A percentile compares a stretch with the other conserved stretches of the same genome.
These are phyloP conservation scores for Erythrolamprus reginae DNA, from an alignment of 2,113 vertebrate species.

Conservation along the genomic window DNA sequence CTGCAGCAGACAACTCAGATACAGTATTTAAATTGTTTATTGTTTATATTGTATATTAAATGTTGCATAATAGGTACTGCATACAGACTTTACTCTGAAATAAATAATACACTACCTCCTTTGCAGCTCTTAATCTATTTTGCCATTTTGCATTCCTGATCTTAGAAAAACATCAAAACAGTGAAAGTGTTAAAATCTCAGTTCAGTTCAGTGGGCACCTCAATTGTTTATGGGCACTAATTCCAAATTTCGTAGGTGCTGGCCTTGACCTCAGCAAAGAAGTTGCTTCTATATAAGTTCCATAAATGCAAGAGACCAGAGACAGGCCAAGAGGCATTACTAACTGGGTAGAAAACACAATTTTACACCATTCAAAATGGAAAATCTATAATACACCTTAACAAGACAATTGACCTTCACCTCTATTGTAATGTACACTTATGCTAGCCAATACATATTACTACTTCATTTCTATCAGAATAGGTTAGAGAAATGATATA, in stretches of 20 bases:
- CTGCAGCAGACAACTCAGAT: background rate
- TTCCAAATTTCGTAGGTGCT: background rate
- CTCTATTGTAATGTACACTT: background rate
- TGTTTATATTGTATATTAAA: background rate
- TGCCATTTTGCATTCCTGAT: background rate
- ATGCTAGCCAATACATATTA: background rate
- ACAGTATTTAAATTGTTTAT: background rate
- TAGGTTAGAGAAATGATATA: background rate
- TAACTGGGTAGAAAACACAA: background rate
- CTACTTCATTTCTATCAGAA: background rate
- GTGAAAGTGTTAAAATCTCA: background rate
- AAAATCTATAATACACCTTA: background rate
- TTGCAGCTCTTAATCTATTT: background rate
- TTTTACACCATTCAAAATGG: background rate
- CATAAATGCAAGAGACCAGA: background rate
- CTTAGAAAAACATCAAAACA: background rate
- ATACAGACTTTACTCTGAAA: background rate
- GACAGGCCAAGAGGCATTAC: background rate
- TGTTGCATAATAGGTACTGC: no score
- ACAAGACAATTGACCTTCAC: background rate
- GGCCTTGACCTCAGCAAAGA: background rate
- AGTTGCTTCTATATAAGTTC: background rate
- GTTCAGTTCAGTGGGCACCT: background rate
- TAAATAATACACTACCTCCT: background rate
- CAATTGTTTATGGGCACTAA: background rate